A percentile compares a stretch with the other conserved stretches of the same genome.
Evolutionary conservation across 1,140 invertebrate species (phyloP).

Genomic region (Leptoteleia sp.): DNA sequence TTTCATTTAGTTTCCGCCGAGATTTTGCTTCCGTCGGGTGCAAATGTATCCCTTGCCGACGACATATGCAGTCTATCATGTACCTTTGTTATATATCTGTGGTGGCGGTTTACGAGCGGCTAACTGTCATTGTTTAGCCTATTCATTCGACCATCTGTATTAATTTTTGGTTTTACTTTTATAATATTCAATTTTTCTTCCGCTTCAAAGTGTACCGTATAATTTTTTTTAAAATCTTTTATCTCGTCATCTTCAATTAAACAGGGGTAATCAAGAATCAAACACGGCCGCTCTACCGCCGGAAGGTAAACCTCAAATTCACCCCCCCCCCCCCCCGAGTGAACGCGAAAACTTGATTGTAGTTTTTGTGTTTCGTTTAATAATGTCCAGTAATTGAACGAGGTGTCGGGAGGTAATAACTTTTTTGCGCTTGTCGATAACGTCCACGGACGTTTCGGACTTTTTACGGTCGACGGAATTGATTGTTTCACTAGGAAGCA

Average conservation of each 20-base stretch:
- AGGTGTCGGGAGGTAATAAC: constrained; percentile 50
- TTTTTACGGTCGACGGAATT: constrained; percentile 49
- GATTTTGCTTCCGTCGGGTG: constrained; percentile 59
- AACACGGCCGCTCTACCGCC: too few species aligned
- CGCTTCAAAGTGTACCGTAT: neutral
- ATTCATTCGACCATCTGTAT: constrained; percentile 30
- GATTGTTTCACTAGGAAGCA: constrained; percentile 57
- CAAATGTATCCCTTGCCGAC: constrained; percentile 52
- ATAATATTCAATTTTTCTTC: neutral
- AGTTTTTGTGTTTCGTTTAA: constrained; percentile 44
- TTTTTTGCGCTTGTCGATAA: constrained; percentile 46
- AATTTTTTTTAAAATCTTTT: too few species aligned
- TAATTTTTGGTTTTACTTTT: constrained; percentile 15
- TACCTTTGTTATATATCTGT: constrained; percentile 49
- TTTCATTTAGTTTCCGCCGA: constrained; percentile 61
- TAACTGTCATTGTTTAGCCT: constrained; percentile 57
- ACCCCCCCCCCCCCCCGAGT: too few species aligned
- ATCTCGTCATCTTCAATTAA: too few species aligned
- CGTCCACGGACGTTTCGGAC: constrained; percentile 11
- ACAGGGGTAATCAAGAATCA: too few species aligned
- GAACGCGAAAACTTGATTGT: constrained; percentile 19
- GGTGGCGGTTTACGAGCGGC: constrained; percentile 54
- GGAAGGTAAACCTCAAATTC: constrained; percentile 5
- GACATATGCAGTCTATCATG: constrained; percentile 62
- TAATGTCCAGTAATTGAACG: constrained; percentile 43